Conservation (phyloP, 2,888 invertebrate species). For the Aphidoletes aphidimyza region DNA sequence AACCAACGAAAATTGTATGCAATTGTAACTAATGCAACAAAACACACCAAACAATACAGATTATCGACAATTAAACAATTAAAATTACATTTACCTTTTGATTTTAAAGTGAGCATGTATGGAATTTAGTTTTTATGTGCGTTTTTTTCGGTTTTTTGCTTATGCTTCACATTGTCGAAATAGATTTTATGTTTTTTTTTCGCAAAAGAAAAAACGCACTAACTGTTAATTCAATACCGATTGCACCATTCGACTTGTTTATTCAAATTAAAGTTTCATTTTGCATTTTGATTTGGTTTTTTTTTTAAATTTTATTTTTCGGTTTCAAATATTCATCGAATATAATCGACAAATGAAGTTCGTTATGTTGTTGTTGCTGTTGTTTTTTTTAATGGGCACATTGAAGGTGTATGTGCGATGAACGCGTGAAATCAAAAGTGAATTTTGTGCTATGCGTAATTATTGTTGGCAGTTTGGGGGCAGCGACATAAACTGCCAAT, state of each 20-base stretch:
- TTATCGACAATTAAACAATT: conserved; percentile 51
- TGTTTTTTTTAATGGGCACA: not conserved
- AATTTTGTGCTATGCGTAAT: not conserved
- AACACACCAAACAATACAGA: not conserved
- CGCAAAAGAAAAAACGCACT: no score
- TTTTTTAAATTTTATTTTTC: not conserved
- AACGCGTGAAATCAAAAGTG: not conserved
- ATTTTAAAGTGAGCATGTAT: conserved; percentile 22
- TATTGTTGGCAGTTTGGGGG: not conserved
- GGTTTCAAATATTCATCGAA: not conserved
- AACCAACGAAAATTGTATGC: not conserved
- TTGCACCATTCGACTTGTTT: conserved; percentile 42
- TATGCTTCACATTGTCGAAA: not conserved
- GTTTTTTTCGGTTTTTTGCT: not conserved
- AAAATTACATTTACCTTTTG: conserved; percentile 2
- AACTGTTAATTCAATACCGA: conserved; percentile 28
- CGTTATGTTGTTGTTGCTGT: not conserved
- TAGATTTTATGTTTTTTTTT: not conserved
- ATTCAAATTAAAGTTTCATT: conserved; percentile 24
- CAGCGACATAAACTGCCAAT: conserved; percentile 20
- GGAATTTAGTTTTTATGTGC: not conserved
- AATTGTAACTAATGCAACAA: not conserved
- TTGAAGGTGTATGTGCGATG: not conserved
- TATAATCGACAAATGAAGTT: not conserved
- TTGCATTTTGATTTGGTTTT: not conserved